phyloP scores from a whole-genome alignment of 2,888 invertebrate genomes.

The Proisotoma minuta region DNA sequence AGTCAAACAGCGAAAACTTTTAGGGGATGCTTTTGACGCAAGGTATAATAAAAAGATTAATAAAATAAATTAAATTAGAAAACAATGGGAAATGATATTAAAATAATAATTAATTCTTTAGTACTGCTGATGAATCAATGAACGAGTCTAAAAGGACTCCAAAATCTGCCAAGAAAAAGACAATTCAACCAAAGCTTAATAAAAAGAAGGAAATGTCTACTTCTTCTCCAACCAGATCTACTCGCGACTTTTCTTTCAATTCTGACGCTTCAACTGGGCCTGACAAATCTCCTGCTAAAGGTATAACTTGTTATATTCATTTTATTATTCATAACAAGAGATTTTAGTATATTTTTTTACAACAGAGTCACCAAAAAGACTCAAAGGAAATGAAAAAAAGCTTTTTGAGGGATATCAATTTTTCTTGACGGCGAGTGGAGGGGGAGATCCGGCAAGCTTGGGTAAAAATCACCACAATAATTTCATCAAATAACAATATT shows the following conservation, averaged over 20 bases:
- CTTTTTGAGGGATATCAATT: constrained; percentile 43
- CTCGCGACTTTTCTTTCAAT: no score
- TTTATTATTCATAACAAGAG: no score
- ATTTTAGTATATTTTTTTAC: background rate
- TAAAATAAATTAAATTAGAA: background rate
- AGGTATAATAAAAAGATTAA: no score
- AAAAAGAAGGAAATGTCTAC: no score
- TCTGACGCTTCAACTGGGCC: no score
- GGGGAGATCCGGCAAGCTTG: constrained; percentile 37
- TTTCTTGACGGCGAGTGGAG: constrained; percentile 45
- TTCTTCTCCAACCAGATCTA: no score
- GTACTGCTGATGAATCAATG: background rate
- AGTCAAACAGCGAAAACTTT: no score
- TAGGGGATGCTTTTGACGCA: constrained; percentile 38
- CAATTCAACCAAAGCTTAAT: no score
- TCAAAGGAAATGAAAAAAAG: constrained; percentile 20
- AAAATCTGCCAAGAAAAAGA: no score
- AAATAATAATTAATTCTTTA: background rate
- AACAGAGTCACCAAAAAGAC: constrained; percentile 8
- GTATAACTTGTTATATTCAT: no score
- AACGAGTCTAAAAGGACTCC: background rate
- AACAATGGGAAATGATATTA: background rate
- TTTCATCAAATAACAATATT: no score
- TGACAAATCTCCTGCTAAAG: background rate
- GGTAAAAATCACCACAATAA: constrained; percentile 19